Percentiles rank a stretch among this genome's conserved stretches.
Conservation (phyloP, 2,113 vertebrate species). For the Montifringilla adamsi region DNA sequence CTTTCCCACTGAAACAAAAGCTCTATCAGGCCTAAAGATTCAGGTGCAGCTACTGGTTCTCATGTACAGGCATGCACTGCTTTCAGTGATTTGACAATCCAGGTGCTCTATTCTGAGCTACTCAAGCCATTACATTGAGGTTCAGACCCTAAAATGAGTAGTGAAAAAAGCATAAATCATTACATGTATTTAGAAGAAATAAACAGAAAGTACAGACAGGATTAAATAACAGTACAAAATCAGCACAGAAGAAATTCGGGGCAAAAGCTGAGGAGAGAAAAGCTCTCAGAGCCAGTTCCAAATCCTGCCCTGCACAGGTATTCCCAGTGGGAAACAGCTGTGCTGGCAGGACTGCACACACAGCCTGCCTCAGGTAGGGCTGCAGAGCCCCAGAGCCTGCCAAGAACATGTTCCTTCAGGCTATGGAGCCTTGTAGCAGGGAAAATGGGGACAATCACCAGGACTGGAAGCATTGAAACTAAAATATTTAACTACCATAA, state of each 20-base stretch:
- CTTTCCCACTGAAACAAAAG: background rate
- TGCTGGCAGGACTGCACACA: background rate
- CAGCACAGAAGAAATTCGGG: background rate
- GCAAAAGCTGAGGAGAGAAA: background rate
- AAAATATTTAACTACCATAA: background rate
- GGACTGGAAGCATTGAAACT: background rate
- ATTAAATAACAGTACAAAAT: background rate
- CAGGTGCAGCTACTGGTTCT: background rate
- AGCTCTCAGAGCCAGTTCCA: background rate
- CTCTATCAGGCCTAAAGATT: background rate
- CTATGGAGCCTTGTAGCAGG: background rate
- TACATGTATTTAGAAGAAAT: background rate
- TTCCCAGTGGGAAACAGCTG: background rate
- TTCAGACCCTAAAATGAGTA: background rate
- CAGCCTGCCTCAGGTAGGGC: background rate
- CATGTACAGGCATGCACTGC: background rate
- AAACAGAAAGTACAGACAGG: background rate
- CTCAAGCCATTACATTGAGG: background rate
- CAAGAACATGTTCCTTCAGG: background rate
- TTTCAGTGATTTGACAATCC: background rate
- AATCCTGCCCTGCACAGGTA: background rate
- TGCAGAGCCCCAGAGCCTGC: background rate
- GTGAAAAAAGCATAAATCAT: background rate
- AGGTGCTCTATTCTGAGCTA: background rate
- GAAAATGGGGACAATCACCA: background rate